Conservation (phyloP, 2,113 vertebrate genomes). For the Heterotis niloticus region DNA sequence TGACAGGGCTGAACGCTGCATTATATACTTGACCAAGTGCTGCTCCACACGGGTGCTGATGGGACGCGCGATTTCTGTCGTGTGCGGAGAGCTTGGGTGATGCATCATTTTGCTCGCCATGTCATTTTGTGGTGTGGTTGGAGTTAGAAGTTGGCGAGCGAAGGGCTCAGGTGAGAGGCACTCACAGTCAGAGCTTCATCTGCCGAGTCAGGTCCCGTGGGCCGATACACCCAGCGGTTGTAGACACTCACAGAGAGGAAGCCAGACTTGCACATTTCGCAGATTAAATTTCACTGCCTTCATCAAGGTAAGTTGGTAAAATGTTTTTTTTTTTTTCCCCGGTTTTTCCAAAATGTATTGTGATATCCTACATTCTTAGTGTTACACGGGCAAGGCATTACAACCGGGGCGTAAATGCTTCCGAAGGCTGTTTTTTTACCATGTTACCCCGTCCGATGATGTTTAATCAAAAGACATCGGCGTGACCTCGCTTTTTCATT, state of each 20-base stretch:
- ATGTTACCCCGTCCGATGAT: background rate
- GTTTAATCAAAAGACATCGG: background rate
- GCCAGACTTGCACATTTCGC: background rate
- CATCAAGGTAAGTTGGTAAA: background rate
- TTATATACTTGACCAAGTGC: background rate
- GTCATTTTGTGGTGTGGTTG: background rate
- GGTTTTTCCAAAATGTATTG: no score
- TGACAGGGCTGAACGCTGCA: background rate
- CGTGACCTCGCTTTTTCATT: background rate
- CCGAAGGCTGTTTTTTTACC: background rate
- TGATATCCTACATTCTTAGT: no score
- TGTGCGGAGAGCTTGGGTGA: no score
- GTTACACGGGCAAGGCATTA: background rate
- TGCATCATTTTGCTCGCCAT: background rate
- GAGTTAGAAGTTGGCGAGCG: background rate
- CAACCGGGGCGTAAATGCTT: background rate
- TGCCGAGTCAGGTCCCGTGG: no score
- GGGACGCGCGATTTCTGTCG: no score
- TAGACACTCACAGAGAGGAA: background rate
- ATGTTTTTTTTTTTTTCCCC: background rate
- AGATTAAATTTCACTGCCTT: background rate
- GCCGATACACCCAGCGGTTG: background rate
- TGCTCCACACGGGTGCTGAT: background rate
- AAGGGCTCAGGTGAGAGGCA: background rate
- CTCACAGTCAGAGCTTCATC: background rate